phyloP scores from a whole-genome alignment of 2,888 invertebrate genomes.

The Ethmia dodecea region DNA sequence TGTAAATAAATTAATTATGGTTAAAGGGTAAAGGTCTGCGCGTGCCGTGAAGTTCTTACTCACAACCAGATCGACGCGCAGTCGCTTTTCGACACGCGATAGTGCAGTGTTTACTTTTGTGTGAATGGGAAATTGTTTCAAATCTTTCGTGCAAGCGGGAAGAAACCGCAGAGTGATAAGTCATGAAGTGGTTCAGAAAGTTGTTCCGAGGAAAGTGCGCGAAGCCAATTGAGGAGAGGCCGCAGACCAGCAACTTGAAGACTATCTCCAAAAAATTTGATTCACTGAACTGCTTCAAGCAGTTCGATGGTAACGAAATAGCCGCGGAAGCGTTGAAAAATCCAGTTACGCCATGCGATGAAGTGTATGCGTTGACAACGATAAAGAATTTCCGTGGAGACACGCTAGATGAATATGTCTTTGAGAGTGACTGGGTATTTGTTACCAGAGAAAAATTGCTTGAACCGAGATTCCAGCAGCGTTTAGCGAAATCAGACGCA shows the following conservation, averaged over 20 bases:
- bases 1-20: slow-evolving; percentile 63
- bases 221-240: slow-evolving; percentile 43
- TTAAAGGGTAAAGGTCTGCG: slow-evolving; percentile 67
- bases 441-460: slow-evolving; percentile 44
- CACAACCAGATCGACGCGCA: slow-evolving; percentile 29
- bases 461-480: slow-evolving; percentile 52
- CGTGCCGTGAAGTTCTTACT: slow-evolving; percentile 54
- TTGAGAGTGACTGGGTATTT: slow-evolving; percentile 64
- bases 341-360: slow-evolving; percentile 26
- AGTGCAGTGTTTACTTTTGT: slow-evolving; percentile 29
- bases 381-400: slow-evolving; percentile 56
- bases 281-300: slow-evolving; percentile 24
- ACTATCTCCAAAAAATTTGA: slow-evolving; percentile 31
- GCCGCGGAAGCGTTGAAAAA: slow-evolving; percentile 25
- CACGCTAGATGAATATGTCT: slow-evolving; percentile 44
- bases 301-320: slow-evolving; percentile 17
- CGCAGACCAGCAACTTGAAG: slow-evolving; percentile 24
- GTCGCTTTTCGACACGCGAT: slow-evolving; percentile 35
- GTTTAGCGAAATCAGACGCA: slow-evolving; percentile 37
- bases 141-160: slow-evolving; percentile 79
- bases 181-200: slow-evolving; percentile 82
- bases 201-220: slow-evolving; percentile 76
- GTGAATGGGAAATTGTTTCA: slow-evolving; percentile 80
- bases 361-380: slow-evolving; percentile 57
- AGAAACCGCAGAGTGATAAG: slow-evolving; percentile 78